Evolutionary conservation across 2,888 invertebrate species (phyloP), one percentile per base, ranked within the genome.

Genomic region (Margaritifera margaritifera): DNA sequence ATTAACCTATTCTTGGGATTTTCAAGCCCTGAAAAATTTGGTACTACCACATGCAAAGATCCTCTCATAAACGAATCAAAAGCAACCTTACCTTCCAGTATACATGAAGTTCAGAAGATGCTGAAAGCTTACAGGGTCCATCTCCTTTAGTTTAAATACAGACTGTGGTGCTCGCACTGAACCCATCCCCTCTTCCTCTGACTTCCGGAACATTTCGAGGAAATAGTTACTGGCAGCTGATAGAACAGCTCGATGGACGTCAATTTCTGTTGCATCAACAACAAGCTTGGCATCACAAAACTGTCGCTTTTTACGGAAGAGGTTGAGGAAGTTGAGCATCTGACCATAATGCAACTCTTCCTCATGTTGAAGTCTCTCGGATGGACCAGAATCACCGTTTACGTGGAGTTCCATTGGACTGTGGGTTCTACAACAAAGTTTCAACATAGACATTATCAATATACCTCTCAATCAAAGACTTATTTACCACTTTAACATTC

Each of bases 221-320:
- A 95, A 92, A 89, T 94, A 93, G 6, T 94, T 94, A 79, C 95
- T 94, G 62, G 93, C 93, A 79, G 94, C 94, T 6, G 95, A 95
- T 82, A 95, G 91, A 71, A 95, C 94, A 64, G 94, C 95, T 80
- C 94, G 92, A 89, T 96, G 96, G 20, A 94, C 94, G 76, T 93
- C 93, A 63, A 94, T 92, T 89, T 95, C 95, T 54, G 92, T 91
- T 81, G 92, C 93, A 61, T 92, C 94, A 3, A 95, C 95, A 89
- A 94, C 93, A 84, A 96, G 92, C 85, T 94, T 92, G 82, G 95
- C 95, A 91, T 96, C 96, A 91, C 94, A 96, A 90, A 96, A 95
- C 88, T 95, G 94, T 69, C 94, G 93, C 89, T 94, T 94, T 90
- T 94, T 94, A 84, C 95, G 92, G 92, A 95, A 93, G 91, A 93